phyloP scores from a whole-genome alignment of 1,140 invertebrate genomes.

The Drosophila virilis region DNA sequence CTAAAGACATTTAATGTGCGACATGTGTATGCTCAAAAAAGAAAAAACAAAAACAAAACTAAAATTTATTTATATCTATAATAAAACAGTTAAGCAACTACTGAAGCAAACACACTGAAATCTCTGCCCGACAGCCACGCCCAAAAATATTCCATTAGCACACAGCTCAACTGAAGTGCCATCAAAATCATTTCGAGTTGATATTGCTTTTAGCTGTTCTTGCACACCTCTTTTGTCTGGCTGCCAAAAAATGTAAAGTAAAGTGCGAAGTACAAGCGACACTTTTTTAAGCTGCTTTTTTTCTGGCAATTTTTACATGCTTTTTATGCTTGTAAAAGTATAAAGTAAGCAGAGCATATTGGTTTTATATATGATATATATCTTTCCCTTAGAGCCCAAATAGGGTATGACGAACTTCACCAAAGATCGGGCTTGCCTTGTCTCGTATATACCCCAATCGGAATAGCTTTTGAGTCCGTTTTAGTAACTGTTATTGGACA shows the following conservation, averaged over 20 bases:
- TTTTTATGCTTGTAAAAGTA: not conserved
- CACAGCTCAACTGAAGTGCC: slow-evolving; percentile 23
- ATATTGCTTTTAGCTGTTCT: slow-evolving; percentile 26
- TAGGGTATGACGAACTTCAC: no score
- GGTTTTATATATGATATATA: not conserved
- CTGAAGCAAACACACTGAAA: slow-evolving; percentile 22
- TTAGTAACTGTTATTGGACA: not conserved
- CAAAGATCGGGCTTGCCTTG: no score
- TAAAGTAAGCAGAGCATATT: not conserved
- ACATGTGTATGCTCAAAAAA: slow-evolving; percentile 8
- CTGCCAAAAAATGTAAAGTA: slow-evolving; percentile 16
- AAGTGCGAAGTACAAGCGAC: not conserved
- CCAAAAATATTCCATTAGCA: slow-evolving; percentile 40
- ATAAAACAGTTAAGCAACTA: slow-evolving; percentile 10
- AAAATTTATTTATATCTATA: not conserved
- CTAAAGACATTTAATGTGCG: slow-evolving; percentile 14
- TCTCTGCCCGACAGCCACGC: slow-evolving; percentile 17
- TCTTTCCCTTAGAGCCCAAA: no score
- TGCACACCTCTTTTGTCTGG: not conserved
- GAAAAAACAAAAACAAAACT: not conserved
- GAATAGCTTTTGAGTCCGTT: no score
- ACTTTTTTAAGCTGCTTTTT: not conserved
- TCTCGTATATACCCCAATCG: no score
- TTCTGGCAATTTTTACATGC: not conserved
- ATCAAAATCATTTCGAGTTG: slow-evolving; percentile 51